Percentiles rank a stretch among this genome's conserved stretches.
Evolutionary conservation across 2,797 vertebrate genomes (phyloP).

Genomic region (Pantherophis alleghaniensis): DNA sequence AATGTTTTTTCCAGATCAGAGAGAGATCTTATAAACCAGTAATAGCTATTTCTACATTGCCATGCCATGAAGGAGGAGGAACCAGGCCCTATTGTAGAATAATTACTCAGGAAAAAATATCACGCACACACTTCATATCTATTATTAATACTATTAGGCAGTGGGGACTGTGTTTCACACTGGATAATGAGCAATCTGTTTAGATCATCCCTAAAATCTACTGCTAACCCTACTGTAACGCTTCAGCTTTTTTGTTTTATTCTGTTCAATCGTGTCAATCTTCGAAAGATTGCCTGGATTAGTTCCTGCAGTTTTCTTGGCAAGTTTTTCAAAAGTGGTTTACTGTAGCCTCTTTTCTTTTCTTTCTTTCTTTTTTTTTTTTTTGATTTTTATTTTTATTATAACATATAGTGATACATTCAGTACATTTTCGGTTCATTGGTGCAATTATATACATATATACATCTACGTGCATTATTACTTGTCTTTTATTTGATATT

Average conservation of each 20-base stretch:
- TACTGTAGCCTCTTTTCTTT: neutral
- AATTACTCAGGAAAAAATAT: conserved; percentile 61
- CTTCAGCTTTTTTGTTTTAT: neutral
- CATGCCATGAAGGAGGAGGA: conserved; percentile 53
- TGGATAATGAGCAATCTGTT: conserved; percentile 59
- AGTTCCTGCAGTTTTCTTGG: neutral
- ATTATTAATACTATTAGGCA: conserved; percentile 68
- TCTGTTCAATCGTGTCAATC: neutral
- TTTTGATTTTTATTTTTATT: too few species aligned
- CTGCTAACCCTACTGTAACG: conserved; percentile 8
- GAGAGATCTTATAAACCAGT: conserved; percentile 41
- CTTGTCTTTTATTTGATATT: too few species aligned
- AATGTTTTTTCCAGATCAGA: conserved; percentile 57
- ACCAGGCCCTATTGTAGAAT: conserved; percentile 54
- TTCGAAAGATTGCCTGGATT: neutral
- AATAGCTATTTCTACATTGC: conserved; percentile 47
- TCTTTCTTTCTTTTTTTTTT: too few species aligned
- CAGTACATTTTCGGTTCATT: too few species aligned
- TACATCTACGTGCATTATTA: too few species aligned
- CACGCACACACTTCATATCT: conserved; percentile 62
- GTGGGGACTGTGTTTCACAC: conserved; percentile 55
- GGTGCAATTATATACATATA: too few species aligned
- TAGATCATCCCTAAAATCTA: conserved; percentile 49
- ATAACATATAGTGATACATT: too few species aligned
- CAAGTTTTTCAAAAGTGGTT: neutral